Percentiles rank a stretch among this genome's conserved stretches.
Conservation (phyloP, 2,888 invertebrate species). For the Xestia sexstrigata region DNA sequence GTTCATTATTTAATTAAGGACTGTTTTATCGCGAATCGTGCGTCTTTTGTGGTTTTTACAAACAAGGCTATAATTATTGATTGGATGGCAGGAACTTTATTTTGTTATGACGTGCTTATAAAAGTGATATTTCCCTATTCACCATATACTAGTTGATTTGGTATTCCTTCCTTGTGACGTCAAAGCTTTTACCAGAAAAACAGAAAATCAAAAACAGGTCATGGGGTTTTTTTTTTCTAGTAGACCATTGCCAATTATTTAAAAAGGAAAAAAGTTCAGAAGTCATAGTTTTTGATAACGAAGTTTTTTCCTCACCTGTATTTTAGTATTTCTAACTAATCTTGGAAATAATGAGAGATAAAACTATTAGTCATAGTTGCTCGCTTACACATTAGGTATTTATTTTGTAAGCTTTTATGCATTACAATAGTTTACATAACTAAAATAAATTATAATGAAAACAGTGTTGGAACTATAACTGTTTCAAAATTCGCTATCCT, state of each 20-base stretch:
- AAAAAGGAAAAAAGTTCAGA: constrained; percentile 8
- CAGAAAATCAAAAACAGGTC: neutral
- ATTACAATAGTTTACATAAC: neutral
- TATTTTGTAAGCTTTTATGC: neutral
- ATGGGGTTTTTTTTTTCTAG: constrained; percentile 9
- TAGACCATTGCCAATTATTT: neutral
- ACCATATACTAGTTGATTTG: neutral
- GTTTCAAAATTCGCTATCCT: constrained; percentile 4
- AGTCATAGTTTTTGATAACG: constrained; percentile 20
- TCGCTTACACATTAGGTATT: constrained; percentile 1
- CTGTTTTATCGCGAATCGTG: neutral
- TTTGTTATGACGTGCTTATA: neutral
- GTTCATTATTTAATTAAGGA: neutral
- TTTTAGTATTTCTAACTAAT: constrained; percentile 10
- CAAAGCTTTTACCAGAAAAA: constrained; percentile 7
- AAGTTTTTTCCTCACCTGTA: neutral
- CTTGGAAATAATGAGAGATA: neutral
- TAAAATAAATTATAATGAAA: neutral
- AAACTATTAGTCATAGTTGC: neutral
- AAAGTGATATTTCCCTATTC: constrained; percentile 7
- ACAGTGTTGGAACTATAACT: neutral
- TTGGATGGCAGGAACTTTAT: neutral
- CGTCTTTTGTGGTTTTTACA: neutral
- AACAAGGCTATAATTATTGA: neutral
- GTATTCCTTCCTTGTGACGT: neutral